phyloP scores from a whole-genome alignment of 2,888 invertebrate genomes.

The Acrobasis repandana region DNA sequence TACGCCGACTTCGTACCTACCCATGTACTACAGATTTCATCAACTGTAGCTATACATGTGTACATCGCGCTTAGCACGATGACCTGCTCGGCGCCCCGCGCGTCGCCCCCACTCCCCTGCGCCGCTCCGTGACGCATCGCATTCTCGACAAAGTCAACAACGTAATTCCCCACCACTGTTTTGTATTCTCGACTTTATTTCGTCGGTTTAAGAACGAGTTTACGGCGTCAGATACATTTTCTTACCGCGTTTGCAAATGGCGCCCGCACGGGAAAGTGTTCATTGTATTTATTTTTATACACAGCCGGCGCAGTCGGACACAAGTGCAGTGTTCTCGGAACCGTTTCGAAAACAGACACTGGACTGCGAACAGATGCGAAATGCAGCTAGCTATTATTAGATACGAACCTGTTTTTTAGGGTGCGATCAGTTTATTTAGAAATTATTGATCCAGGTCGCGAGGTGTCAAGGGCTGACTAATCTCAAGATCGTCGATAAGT shows the following conservation, averaged over 20 bases:
- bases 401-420: constrained; percentile 19
- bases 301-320: constrained; percentile 53
- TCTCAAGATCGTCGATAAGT: neutral
- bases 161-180: constrained; percentile 40
- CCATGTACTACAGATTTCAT: constrained; percentile 55
- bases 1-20: constrained; percentile 50
- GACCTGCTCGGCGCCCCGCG: constrained; percentile 60
- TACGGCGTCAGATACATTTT: constrained; percentile 30
- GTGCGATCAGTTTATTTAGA: neutral
- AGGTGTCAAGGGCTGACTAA: constrained; percentile 7
- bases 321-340: constrained; percentile 73
- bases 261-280: constrained; percentile 65
- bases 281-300: constrained; percentile 70
- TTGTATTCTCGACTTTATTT: constrained; percentile 41
- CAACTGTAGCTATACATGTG: constrained; percentile 50
- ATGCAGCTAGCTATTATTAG: constrained; percentile 37
- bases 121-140: constrained; percentile 69
- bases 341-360: constrained; percentile 58
- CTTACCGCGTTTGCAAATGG: constrained; percentile 43
- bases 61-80: constrained; percentile 66
- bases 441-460: constrained; percentile 16
- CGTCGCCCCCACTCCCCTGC: constrained; percentile 39
- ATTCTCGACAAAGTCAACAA: constrained; percentile 43
- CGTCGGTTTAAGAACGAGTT: constrained; percentile 36
- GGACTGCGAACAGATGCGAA: constrained; percentile 43